phyloP scores from a whole-genome alignment of 1,140 invertebrate genomes.

The Gryon sp. region DNA sequence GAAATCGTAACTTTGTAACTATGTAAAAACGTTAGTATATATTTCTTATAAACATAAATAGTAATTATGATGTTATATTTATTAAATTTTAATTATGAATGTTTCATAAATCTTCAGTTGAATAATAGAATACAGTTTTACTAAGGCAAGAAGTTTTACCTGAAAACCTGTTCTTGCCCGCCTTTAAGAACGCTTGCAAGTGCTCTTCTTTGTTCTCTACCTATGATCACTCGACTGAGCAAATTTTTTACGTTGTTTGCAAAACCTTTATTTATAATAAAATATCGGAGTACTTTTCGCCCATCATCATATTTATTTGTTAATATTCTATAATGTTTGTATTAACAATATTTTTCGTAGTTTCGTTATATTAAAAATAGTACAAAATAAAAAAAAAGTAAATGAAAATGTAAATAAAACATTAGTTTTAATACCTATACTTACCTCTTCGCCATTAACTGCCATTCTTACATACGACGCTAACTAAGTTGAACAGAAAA shows the following conservation, averaged over 20 bases:
- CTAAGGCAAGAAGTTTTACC: not conserved
- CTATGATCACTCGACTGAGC: not conserved
- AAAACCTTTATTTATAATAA: not conserved
- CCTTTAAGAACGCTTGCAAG: not conserved
- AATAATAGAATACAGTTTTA: not conserved
- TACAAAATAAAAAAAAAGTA: no score
- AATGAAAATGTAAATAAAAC: no score
- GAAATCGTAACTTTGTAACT: not conserved
- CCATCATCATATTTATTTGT: not conserved
- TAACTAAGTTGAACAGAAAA: no score
- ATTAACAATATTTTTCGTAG: no score
- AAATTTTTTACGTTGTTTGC: not conserved
- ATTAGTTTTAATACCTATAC: no score
- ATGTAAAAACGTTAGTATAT: slow-evolving; percentile 4
- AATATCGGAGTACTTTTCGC: slow-evolving; percentile 11
- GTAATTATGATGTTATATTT: not conserved
- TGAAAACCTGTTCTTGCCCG: not conserved
- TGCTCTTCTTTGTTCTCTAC: not conserved
- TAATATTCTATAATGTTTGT: no score
- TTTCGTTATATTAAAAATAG: no score
- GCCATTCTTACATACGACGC: no score
- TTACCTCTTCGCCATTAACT: no score
- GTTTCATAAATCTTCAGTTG: not conserved
- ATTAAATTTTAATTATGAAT: not conserved
- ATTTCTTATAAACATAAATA: no score